phyloP scores from a whole-genome alignment of 2,797 vertebrate genomes.

The Ambastaia sidthimunki region DNA sequence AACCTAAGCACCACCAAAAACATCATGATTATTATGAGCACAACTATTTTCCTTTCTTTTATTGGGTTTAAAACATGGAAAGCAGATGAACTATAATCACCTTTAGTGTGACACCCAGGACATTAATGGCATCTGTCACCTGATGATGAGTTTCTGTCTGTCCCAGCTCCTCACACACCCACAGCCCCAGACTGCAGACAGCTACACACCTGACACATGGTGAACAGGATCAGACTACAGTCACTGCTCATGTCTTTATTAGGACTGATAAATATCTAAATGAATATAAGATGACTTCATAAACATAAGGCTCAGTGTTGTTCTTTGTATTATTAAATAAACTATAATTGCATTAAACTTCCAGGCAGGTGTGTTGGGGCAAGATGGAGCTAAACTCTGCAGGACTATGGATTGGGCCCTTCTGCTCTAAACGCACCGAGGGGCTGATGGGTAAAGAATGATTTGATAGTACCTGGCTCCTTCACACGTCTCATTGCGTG shows the following conservation, averaged over 20 bases:
- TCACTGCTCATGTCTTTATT: background rate
- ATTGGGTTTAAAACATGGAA: too few relatives aligned
- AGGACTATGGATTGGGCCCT: too few relatives aligned
- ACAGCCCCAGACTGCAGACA: conserved; percentile 92
- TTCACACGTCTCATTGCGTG: conserved; percentile 91
- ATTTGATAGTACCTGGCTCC: conserved; percentile 84
- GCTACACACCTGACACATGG: conserved; percentile 84
- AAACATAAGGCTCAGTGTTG: background rate
- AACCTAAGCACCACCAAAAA: too few relatives aligned
- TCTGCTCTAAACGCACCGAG: background rate
- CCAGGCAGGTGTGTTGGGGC: too few relatives aligned
- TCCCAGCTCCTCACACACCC: conserved; percentile 95
- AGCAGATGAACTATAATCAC: conserved; percentile 69
- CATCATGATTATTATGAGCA: too few relatives aligned
- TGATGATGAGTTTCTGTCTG: conserved; percentile 85
- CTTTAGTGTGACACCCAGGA: conserved; percentile 98
- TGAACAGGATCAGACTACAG: background rate
- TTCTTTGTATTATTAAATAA: background rate
- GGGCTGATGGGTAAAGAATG: background rate
- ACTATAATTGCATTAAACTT: background rate
- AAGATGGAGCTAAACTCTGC: too few relatives aligned
- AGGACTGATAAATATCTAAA: too few relatives aligned
- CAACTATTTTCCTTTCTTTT: too few relatives aligned
- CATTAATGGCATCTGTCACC: conserved; percentile 92
- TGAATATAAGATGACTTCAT: too few relatives aligned